Evolutionary conservation across 92 coral and sea anemone genomes (phyloP).

Genomic region (Isaurus tuberculatus): DNA sequence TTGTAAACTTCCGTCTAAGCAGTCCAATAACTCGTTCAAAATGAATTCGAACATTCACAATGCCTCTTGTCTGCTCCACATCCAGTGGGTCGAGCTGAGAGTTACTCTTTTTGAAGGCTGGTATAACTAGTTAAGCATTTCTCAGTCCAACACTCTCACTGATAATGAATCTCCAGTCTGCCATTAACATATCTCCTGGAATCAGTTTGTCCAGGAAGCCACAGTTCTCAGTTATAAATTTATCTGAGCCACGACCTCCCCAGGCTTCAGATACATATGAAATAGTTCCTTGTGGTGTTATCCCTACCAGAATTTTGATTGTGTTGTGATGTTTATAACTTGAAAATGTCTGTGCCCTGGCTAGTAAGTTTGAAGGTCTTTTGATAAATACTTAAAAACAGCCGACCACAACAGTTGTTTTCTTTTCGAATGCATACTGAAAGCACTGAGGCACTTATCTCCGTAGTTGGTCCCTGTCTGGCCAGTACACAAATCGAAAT

Average conservation of each 20-base stretch:
- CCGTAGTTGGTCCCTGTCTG: no score
- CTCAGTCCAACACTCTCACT: background rate
- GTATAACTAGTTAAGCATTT: conserved; percentile 2
- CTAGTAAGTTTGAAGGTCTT: background rate
- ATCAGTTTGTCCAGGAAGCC: background rate
- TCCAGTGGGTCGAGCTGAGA: background rate
- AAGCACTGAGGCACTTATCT: no score
- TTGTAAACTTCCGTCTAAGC: conserved; percentile 46
- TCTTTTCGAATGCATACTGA: no score
- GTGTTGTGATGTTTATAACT: background rate
- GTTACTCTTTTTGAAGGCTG: background rate
- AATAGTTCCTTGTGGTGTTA: conserved; percentile 4
- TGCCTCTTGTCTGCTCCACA: conserved; percentile 19
- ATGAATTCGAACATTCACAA: conserved; percentile 13
- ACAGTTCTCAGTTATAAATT: background rate
- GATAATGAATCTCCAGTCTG: background rate
- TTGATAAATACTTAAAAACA: no score
- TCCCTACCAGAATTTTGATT: background rate
- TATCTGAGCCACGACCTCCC: background rate
- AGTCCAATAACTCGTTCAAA: conserved; percentile 36
- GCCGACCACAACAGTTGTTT: no score
- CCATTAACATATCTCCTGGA: background rate
- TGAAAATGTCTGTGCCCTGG: background rate
- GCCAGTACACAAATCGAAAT: no score
- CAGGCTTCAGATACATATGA: background rate